Evolutionary conservation across 2,113 vertebrate genomes (phyloP).

Genomic region (Heteronetta atricapilla): DNA sequence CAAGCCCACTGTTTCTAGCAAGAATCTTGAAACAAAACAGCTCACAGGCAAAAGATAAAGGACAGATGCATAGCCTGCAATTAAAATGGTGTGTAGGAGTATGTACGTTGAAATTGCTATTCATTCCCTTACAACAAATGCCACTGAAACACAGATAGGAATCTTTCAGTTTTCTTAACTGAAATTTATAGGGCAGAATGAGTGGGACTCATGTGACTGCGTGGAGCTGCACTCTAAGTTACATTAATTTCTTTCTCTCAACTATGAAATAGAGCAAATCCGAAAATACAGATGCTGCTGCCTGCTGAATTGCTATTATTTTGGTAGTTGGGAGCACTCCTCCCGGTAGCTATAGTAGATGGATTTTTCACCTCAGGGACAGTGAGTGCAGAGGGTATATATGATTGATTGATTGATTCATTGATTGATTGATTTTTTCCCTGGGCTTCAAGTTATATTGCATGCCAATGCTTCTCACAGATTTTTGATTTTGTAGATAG

Average conservation of each 20-base stretch:
- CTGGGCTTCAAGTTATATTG: background rate
- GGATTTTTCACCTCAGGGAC: background rate
- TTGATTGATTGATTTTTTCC: background rate
- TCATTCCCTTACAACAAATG: background rate
- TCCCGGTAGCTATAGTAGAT: background rate
- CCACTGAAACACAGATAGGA: accelerated
- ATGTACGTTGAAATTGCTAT: background rate
- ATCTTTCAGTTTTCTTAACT: background rate
- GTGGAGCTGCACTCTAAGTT: background rate
- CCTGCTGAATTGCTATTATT: background rate
- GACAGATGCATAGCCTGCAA: accelerated
- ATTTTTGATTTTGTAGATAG: background rate
- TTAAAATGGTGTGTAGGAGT: background rate
- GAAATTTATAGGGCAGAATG: background rate
- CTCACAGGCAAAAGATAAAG: background rate
- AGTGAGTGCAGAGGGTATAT: too few relatives aligned
- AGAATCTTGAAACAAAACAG: background rate
- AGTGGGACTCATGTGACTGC: background rate
- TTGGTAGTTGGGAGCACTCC: background rate
- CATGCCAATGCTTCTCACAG: background rate
- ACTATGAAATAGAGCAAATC: background rate
- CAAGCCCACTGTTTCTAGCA: background rate
- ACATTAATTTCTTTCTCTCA: background rate
- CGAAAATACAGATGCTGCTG: background rate
- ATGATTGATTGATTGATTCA: too few relatives aligned